Percentiles rank a stretch among this genome's conserved stretches.
phyloP scores from a whole-genome alignment of 2,888 invertebrate species.

The Aspidapion aeneum region DNA sequence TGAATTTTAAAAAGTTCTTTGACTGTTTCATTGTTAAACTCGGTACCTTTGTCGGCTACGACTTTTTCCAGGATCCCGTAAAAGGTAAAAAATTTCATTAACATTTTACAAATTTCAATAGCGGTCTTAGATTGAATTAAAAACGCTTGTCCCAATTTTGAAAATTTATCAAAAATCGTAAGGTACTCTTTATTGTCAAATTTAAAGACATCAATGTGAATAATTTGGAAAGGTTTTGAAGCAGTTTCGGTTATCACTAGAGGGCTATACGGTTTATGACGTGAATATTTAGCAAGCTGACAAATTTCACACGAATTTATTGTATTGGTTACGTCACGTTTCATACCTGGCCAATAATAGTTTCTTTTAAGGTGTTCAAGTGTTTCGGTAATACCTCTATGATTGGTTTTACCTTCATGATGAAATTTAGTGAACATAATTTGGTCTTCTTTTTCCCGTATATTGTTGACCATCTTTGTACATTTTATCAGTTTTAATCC shows the following conservation, averaged over 20 bases:
- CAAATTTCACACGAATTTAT: no score
- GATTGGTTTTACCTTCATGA: slow-evolving; percentile 11
- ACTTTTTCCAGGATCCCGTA: slow-evolving; percentile 5
- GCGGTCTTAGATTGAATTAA: background rate
- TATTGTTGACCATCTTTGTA: slow-evolving; percentile 8
- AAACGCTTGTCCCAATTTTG: slow-evolving; percentile 7
- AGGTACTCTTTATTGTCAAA: slow-evolving; percentile 3
- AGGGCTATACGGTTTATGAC: no score
- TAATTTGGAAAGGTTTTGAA: slow-evolving; percentile 8
- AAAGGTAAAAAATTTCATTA: slow-evolving; percentile 9
- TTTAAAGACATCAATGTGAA: slow-evolving; percentile 4
- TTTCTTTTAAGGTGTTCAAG: no score
- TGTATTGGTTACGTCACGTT: no score
- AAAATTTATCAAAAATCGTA: slow-evolving; percentile 6
- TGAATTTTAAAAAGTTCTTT: slow-evolving; percentile 9
- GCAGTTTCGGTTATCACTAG: slow-evolving; percentile 9
- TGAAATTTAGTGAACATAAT: slow-evolving; percentile 6
- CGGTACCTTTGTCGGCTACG: slow-evolving; percentile 8
- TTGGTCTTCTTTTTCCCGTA: slow-evolving; percentile 5
- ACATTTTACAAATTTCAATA: background rate
- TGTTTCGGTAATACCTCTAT: no score
- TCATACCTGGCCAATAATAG: slow-evolving; percentile 12
- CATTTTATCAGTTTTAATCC: slow-evolving; percentile 1
- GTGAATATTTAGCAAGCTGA: no score
- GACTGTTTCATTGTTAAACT: slow-evolving; percentile 10